Evolutionary conservation across 2,888 invertebrate genomes (phyloP).

Genomic region (Drosophila neonasuta): DNA sequence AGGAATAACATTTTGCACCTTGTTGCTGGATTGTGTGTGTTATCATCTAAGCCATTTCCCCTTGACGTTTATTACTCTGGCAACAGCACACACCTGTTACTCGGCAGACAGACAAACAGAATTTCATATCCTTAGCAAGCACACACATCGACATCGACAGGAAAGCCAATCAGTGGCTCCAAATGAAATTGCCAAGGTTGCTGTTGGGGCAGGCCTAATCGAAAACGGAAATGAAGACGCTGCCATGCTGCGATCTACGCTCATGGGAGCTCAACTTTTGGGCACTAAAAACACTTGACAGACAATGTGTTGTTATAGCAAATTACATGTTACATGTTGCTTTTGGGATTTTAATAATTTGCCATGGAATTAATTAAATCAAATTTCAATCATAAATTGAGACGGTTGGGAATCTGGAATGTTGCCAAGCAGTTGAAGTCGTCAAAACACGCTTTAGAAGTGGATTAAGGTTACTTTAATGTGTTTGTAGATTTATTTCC

Average conservation of each 20-base stretch:
- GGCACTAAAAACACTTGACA: constrained; percentile 13
- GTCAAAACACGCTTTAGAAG: background rate
- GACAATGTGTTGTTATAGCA: constrained; percentile 14
- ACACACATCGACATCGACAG: constrained; percentile 10
- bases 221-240: constrained; percentile 59
- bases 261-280: constrained; percentile 1
- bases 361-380: background rate
- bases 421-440: background rate
- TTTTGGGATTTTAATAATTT: background rate
- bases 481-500: background rate
- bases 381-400: background rate
- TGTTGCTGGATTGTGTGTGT: constrained; percentile 15
- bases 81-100: constrained; percentile 64
- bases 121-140: constrained; percentile 16
- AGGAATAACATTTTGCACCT: constrained; percentile 49
- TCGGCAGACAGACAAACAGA: constrained; percentile 21
- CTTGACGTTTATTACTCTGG: constrained; percentile 37
- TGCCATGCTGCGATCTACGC: constrained; percentile 11
- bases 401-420: background rate
- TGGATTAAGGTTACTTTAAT: background rate
- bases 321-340: constrained; percentile 7
- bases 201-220: constrained; percentile 41
- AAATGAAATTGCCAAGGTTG: constrained; percentile 49
- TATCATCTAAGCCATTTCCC: constrained; percentile 29
- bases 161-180: constrained; percentile 54